Conservation (phyloP, 2,888 invertebrate species). For the Ormyrus rosae region DNA sequence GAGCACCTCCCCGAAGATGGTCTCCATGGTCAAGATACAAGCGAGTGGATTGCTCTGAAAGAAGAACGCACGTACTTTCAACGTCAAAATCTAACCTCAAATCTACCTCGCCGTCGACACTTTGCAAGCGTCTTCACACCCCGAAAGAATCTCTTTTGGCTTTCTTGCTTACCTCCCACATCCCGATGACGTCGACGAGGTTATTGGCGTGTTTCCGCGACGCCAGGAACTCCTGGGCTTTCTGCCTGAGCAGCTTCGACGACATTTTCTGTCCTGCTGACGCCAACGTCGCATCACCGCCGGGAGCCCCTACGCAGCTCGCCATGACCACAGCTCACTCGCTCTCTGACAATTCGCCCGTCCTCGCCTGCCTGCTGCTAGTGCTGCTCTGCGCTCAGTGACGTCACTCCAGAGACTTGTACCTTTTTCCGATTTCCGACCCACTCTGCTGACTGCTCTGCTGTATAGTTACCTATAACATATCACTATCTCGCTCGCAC, state of each 20-base stretch:
- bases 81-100: conserved; percentile 63
- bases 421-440: no score
- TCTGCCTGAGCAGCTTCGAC: conserved; percentile 81
- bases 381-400: neutral
- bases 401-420: neutral
- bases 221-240: conserved; percentile 84
- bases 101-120: neutral
- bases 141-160: no score
- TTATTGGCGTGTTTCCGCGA: conserved; percentile 82
- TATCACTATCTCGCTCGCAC: no score
- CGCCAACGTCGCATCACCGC: conserved; percentile 15
- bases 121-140: no score
- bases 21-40: conserved; percentile 83
- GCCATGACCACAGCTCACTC: conserved; percentile 31
- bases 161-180: conserved; percentile 80
- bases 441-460: no score
- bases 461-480: no score
- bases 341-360: conserved; percentile 24
- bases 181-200: conserved; percentile 82
- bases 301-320: conserved; percentile 41
- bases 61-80: neutral
- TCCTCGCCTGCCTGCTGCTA: neutral
- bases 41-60: conserved; percentile 74
- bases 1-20: conserved; percentile 83
- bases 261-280: conserved; percentile 77